These are phyloP conservation scores for Actenoides lindsayi DNA, from an alignment of 2,113 vertebrate genomes.

Conservation along the genomic window DNA sequence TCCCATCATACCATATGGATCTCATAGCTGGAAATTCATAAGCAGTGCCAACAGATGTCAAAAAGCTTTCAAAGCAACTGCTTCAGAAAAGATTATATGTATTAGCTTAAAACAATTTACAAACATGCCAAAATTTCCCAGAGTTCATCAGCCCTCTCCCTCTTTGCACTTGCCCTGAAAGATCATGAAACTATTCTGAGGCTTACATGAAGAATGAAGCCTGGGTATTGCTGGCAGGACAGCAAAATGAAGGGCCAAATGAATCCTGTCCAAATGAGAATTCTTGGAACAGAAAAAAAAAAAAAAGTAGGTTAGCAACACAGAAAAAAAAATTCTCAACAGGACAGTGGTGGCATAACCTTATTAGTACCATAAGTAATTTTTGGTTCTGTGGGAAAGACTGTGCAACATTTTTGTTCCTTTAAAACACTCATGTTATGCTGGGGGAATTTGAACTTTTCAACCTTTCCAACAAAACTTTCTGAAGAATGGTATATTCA, in stretches of 20 bases:
- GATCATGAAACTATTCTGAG: not conserved
- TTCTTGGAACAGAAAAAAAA: not conserved
- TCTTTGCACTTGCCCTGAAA: not conserved
- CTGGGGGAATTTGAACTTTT: not conserved
- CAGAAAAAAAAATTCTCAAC: not conserved
- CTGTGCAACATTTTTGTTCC: not conserved
- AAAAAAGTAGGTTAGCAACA: not conserved
- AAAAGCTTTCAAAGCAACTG: conserved; percentile 25
- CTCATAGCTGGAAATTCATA: conserved; percentile 11
- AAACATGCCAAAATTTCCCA: conserved; percentile 6
- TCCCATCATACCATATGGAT: conserved; percentile 10
- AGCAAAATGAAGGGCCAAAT: not conserved
- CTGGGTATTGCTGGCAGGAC: not conserved
- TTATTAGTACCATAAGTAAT: not conserved
- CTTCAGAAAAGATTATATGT: not conserved
- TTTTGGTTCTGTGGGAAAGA: not conserved
- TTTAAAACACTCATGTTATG: not conserved
- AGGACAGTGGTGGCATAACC: not conserved
- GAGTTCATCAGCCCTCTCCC: not conserved
- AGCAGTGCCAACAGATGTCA: conserved; percentile 27
- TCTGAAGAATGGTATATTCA: not conserved
- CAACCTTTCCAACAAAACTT: not conserved
- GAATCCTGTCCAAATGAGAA: not conserved
- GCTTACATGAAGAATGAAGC: not conserved
- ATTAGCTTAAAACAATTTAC: conserved; percentile 22